A percentile compares a stretch with the other conserved stretches of the same genome.
These are phyloP conservation scores for Euclidia mi DNA, from an alignment of 2,888 invertebrate genomes.

Conservation along the genomic window DNA sequence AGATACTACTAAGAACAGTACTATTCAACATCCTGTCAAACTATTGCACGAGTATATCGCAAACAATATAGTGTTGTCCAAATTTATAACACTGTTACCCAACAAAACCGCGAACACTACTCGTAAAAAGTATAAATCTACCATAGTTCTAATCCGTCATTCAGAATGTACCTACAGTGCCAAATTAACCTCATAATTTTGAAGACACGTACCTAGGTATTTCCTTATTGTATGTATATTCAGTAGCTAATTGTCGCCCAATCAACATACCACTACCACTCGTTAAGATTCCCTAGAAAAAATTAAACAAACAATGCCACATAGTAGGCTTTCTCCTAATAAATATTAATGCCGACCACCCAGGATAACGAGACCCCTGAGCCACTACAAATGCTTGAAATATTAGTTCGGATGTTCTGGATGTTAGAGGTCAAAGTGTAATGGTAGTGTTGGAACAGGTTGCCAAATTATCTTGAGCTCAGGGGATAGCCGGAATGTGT, in stretches of 20 bases:
- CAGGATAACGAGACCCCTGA: conserved; percentile 36
- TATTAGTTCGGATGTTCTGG: conserved; percentile 27
- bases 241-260: conserved; percentile 35
- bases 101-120: too few relatives aligned
- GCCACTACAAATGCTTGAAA: conserved; percentile 15
- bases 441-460: conserved; percentile 47
- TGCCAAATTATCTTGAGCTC: conserved; percentile 39
- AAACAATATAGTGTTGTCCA: too few relatives aligned
- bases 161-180: neutral
- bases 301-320: conserved; percentile 38
- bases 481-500: conserved; percentile 16
- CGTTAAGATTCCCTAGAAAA: conserved; percentile 43
- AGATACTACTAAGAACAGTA: too few relatives aligned
- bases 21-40: too few relatives aligned
- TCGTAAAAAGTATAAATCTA: neutral
- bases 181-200: neutral
- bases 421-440: conserved; percentile 46
- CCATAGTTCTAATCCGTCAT: neutral
- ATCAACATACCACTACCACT: conserved; percentile 25
- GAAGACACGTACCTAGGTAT: neutral
- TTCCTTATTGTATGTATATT: conserved; percentile 4
- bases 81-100: too few relatives aligned
- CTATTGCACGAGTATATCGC: too few relatives aligned
- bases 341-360: conserved; percentile 71
- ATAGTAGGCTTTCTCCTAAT: conserved; percentile 75